Conservation (phyloP, 2,113 vertebrate genomes). For the Rhabdomys dilectus region DNA sequence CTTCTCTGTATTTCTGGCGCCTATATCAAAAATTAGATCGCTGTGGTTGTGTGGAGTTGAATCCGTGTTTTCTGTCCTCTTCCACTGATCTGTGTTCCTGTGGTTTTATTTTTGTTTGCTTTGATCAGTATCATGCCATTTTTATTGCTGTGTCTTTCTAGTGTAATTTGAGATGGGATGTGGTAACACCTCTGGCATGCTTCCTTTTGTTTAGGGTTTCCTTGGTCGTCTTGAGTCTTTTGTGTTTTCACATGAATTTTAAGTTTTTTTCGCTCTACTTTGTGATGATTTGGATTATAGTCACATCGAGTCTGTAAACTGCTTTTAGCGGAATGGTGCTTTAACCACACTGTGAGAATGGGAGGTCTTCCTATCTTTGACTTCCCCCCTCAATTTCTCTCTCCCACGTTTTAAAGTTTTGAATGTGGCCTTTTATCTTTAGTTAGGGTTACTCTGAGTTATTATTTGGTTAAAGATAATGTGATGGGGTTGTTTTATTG, state of each 20-base stretch:
- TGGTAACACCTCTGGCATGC: background rate
- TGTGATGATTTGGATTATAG: background rate
- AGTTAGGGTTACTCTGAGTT: background rate
- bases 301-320: background rate
- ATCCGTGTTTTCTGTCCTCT: background rate
- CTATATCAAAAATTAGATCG: no score
- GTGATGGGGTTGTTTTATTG: background rate
- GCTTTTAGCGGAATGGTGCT: background rate
- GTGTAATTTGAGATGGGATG: background rate
- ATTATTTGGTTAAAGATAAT: background rate
- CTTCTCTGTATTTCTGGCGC: background rate
- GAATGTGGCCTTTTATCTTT: background rate
- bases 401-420: background rate
- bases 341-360: background rate
- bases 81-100: background rate
- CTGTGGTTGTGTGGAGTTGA: background rate
- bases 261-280: background rate
- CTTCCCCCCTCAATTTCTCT: background rate
- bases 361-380: background rate
- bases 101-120: background rate
- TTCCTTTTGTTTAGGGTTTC: background rate
- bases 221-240: background rate
- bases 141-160: background rate
- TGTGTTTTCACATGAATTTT: background rate
- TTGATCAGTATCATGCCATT: background rate